Base-by-base conservation (phyloP, 2,797 vertebrate species). In the Sphenopsis melanotis region DNA sequence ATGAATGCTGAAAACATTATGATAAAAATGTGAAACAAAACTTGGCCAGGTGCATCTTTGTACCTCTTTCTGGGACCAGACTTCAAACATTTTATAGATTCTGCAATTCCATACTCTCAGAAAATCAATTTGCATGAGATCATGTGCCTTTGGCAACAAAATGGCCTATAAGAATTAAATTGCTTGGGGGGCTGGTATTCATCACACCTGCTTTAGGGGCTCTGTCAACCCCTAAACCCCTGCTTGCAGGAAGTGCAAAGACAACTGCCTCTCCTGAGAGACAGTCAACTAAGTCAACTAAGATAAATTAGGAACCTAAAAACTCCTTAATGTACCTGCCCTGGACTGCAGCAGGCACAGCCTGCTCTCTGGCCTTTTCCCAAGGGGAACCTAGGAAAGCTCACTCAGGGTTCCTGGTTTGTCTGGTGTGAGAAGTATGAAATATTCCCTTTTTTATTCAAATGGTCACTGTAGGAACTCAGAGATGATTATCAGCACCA, bases 191-290 rank as follows among this genome's bases (percentile, higher is more conserved):
- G 61, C 46, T 71, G 57, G 57, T 83, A 87, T 83, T 91, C 77
- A 83, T 71, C 61, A 78, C 86, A 86, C 69, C 83, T 81, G 80
- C 83, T 96, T 94, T 75, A 66, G 83, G 90, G 72, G 72, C 86
- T 86, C 57, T 61, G 63, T 39, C 57, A 88, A n/a, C 3, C 22
- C 69, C 65, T 41, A 83, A 90, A 41, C 21, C 24, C 15, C 34
- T 93, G 57, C 71, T 34, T 80, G 37, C 23, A 56, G 72, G 44
- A 60, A 93, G 72, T 1, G 5, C 69, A 93, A 77, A 83, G 82
- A 77, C 0, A 7, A 77, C 5, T 41, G 21, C 17, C 60, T 75
- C 72, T 86, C 76, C 65, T 83, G 61, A 88, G 74, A 65, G 49
- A 79, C 13, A 76, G 16, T 39, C 36, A 68, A 68, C n/a, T 12